phyloP scores from a whole-genome alignment of 2,888 invertebrate genomes.

The Stenolophus ochropezus region DNA sequence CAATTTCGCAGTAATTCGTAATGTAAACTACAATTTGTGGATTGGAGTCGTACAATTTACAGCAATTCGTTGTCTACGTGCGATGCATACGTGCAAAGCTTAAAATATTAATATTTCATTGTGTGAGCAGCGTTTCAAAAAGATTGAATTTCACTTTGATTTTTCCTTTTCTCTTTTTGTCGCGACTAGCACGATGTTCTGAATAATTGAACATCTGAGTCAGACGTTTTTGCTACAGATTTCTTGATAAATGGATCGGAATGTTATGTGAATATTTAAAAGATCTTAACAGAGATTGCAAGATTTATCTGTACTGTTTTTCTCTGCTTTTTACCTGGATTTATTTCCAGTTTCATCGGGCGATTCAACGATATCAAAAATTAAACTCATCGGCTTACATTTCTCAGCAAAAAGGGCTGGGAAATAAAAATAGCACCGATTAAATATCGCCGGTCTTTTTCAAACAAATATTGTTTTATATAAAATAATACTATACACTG shows the following conservation, averaged over 20 bases:
- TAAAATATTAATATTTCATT: conserved; percentile 51
- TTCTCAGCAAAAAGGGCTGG: neutral
- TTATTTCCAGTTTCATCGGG: neutral
- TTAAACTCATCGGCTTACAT: neutral
- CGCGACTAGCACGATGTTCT: conserved; percentile 27
- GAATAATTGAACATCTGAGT: conserved; percentile 52
- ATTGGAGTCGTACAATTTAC: neutral
- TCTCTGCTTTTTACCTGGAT: neutral
- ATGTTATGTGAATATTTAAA: conserved; percentile 35
- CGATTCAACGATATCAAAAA: neutral
- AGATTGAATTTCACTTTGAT: conserved; percentile 48
- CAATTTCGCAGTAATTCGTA: conserved; percentile 3
- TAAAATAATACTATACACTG: too few species aligned
- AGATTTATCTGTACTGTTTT: conserved; percentile 9
- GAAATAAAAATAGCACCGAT: too few species aligned
- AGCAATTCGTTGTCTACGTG: conserved; percentile 12
- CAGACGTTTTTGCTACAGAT: conserved; percentile 30
- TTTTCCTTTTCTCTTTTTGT: conserved; percentile 39
- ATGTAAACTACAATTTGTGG: conserved; percentile 37
- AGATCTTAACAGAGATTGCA: conserved; percentile 18
- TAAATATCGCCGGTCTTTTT: too few species aligned
- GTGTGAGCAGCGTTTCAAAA: conserved; percentile 31
- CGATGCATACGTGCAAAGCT: conserved; percentile 14
- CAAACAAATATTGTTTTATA: too few species aligned
- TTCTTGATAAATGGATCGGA: conserved; percentile 42